Conservation (phyloP, 2,113 vertebrate genomes). For the Eupsittula cactorum region DNA sequence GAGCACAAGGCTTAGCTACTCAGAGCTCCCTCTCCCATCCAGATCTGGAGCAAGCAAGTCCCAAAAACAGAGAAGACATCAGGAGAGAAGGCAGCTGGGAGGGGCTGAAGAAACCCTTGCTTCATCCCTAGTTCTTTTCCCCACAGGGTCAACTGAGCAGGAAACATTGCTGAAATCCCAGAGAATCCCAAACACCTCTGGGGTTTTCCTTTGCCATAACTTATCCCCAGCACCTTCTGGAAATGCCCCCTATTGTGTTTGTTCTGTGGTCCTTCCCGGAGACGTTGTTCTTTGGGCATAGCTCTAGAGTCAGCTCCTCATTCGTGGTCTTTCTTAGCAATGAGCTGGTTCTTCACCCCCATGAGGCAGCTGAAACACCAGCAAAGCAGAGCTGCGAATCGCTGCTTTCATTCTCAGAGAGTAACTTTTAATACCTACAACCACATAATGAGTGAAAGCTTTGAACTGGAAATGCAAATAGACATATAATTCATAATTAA, state of each 20-base stretch:
- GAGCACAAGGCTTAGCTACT: not conserved
- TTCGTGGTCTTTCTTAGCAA: not conserved
- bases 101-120: not conserved
- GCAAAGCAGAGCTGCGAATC: not conserved
- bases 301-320: not conserved
- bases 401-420: not conserved
- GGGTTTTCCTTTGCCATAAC: not conserved
- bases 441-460: not conserved
- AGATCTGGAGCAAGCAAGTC: not conserved
- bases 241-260: not conserved
- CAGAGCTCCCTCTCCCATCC: not conserved
- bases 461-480: constrained; percentile 10
- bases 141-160: rapidly evolving
- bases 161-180: not conserved
- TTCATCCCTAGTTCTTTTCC: not conserved
- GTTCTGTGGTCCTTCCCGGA: not conserved
- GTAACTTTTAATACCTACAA: not conserved
- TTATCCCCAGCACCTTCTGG: not conserved
- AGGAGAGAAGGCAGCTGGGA: not conserved
- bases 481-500: not conserved
- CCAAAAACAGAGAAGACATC: not conserved
- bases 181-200: not conserved
- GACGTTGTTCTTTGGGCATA: not conserved
- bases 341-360: not conserved
- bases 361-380: not conserved